Percentiles rank a stretch among this genome's conserved stretches.
Conservation (phyloP, 2,888 invertebrate species). For the Meghimatium bilineatum region DNA sequence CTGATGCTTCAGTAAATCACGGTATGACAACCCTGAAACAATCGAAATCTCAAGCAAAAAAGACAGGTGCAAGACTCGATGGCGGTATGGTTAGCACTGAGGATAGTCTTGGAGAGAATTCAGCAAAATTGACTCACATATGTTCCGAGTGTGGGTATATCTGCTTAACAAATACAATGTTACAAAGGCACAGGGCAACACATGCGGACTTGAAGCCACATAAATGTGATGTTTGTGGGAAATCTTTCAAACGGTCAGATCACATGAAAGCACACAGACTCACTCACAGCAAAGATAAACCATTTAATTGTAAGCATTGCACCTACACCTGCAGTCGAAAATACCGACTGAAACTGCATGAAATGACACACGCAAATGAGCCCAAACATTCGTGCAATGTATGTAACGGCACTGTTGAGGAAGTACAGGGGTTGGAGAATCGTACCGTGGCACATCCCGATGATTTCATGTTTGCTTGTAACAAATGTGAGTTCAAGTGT, state of each 20-base stretch:
- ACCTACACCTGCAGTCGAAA: conserved; percentile 32
- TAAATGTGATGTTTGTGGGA: conserved; percentile 46
- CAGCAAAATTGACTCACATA: conserved; percentile 1
- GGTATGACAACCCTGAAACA: not conserved
- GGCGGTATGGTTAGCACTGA: not conserved
- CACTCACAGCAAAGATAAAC: conserved; percentile 33
- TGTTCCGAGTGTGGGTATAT: conserved; percentile 42
- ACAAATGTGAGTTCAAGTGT: conserved; percentile 37
- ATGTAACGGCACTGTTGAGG: conserved; percentile 30
- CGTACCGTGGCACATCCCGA: conserved; percentile 7
- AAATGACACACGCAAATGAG: conserved; percentile 38
- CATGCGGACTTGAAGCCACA: conserved; percentile 49
- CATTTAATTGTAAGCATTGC: conserved; percentile 41
- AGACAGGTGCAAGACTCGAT: conserved; percentile 24
- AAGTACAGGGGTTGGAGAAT: not conserved
- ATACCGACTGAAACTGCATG: conserved; percentile 33
- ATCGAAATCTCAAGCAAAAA: conserved; percentile 22
- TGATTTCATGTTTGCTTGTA: conserved; percentile 12
- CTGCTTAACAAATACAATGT: conserved; percentile 33
- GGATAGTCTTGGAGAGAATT: not conserved
- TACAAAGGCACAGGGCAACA: conserved; percentile 43
- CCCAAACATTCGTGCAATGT: conserved; percentile 26
- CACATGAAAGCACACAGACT: conserved; percentile 47
- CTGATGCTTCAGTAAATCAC: not conserved
- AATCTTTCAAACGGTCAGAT: conserved; percentile 44